A percentile compares a stretch with the other conserved stretches of the same genome.
Conservation (phyloP, 2,113 vertebrate genomes). For the Psilopogon haemacephalus region DNA sequence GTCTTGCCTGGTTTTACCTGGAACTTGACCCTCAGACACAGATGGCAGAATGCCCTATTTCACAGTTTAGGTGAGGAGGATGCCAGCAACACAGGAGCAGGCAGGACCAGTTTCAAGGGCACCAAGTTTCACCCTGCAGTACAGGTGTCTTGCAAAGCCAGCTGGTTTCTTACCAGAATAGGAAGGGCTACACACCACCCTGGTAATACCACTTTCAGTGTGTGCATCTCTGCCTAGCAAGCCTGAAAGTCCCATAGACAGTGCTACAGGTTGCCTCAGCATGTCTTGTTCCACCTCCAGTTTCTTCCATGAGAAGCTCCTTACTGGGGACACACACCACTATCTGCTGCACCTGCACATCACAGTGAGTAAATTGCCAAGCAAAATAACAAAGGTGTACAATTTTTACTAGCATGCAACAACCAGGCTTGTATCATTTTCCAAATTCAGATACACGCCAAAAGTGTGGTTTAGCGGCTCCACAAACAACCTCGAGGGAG, state of each 20-base stretch:
- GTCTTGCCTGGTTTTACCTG: background rate
- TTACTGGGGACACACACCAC: fast-evolving
- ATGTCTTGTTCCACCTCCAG: background rate
- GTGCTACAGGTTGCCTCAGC: background rate
- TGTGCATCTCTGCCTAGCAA: background rate
- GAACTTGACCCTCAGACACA: fast-evolving
- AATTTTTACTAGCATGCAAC: background rate
- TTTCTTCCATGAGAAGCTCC: background rate
- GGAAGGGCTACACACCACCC: background rate
- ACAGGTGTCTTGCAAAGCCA: background rate
- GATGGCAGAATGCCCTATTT: background rate
- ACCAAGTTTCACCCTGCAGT: background rate
- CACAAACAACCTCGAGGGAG: background rate
- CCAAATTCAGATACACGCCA: background rate
- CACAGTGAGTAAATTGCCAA: background rate
- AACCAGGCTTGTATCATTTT: background rate
- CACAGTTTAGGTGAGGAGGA: background rate
- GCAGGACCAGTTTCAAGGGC: fast-evolving
- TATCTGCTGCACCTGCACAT: background rate
- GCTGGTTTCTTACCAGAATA: background rate
- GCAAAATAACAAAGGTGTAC: background rate
- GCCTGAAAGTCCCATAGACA: background rate
- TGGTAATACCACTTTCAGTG: background rate
- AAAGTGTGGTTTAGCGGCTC: background rate
- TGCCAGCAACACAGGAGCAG: background rate